These are phyloP conservation scores for Gavia stellata DNA, from an alignment of 2,113 vertebrate species.

Conservation along the genomic window DNA sequence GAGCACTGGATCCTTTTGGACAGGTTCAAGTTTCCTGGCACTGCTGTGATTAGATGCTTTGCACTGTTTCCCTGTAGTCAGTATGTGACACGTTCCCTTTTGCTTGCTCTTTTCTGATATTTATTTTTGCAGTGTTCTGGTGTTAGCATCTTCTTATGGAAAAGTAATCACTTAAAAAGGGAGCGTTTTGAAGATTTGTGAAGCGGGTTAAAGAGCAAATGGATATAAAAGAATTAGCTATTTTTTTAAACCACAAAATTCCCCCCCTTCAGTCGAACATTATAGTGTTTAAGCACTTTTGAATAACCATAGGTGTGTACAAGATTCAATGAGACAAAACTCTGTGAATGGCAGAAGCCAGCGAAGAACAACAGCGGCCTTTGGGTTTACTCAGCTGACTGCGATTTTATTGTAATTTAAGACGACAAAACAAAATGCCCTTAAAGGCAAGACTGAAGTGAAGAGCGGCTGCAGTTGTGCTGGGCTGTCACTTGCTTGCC, in stretches of 20 bases:
- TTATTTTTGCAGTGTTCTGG: constrained; percentile 45
- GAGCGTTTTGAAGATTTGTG: neutral
- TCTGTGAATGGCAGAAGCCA: neutral
- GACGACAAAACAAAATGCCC: constrained; percentile 39
- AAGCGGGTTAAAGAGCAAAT: neutral
- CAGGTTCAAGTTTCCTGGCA: constrained; percentile 84
- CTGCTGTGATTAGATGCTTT: constrained; percentile 79
- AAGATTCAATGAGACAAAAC: neutral
- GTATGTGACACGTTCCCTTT: constrained; percentile 72
- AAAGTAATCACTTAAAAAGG: constrained; percentile 24
- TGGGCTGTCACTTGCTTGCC: constrained; percentile 29
- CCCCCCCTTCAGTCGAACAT: fast-evolving
- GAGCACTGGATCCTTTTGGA: constrained; percentile 78
- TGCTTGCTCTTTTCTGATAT: constrained; percentile 74
- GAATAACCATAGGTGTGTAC: neutral
- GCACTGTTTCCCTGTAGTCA: constrained; percentile 76
- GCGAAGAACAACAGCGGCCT: neutral
- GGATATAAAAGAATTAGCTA: neutral
- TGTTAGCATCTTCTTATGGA: neutral
- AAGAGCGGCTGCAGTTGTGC: constrained; percentile 5
- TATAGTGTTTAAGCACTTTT: neutral
- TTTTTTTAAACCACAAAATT: neutral
- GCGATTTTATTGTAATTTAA: constrained; percentile 30
- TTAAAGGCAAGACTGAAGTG: constrained; percentile 36
- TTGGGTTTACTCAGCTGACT: neutral